These are phyloP conservation scores for Hiodon alosoides DNA, from an alignment of 2,113 vertebrate genomes.

Conservation along the genomic window DNA sequence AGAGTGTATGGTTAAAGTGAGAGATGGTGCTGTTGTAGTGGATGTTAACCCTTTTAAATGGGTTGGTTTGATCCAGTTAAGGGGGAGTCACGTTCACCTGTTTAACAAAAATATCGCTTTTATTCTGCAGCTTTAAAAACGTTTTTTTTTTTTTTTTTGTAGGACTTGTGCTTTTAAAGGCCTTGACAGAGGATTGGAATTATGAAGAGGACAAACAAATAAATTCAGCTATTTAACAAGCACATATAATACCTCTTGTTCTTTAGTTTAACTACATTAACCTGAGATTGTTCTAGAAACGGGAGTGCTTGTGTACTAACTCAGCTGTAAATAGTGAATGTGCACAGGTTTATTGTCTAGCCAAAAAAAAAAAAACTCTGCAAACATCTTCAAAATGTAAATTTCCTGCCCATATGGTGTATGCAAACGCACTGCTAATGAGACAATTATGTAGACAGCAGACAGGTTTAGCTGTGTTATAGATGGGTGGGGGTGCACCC, in stretches of 20 bases:
- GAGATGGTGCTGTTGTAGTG: slow-evolving; percentile 27
- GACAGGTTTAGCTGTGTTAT: slow-evolving; percentile 35
- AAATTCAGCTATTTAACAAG: slow-evolving; percentile 2
- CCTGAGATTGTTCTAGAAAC: neutral
- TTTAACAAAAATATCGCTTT: too few species aligned
- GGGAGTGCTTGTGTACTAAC: too few species aligned
- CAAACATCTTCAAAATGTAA: neutral
- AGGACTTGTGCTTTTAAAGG: too few species aligned
- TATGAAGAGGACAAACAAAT: neutral
- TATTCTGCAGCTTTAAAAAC: too few species aligned
- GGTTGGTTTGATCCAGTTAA: too few species aligned
- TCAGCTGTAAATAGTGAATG: too few species aligned
- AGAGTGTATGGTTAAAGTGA: slow-evolving; percentile 36
- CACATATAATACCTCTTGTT: neutral
- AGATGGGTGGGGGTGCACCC: slow-evolving; percentile 37
- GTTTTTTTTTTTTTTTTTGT: too few species aligned
- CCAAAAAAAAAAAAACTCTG: too few species aligned
- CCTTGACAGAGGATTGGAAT: too few species aligned
- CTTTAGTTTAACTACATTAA: too few species aligned
- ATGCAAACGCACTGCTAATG: slow-evolving; percentile 49
- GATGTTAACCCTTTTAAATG: slow-evolving; percentile 20
- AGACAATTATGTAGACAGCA: slow-evolving; percentile 62
- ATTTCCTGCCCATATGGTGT: slow-evolving; percentile 8
- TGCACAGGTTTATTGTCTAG: too few species aligned
- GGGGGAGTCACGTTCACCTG: too few species aligned